Evolutionary conservation across 1,140 invertebrate genomes (phyloP).

Genomic region (Scaptomyza montana): DNA sequence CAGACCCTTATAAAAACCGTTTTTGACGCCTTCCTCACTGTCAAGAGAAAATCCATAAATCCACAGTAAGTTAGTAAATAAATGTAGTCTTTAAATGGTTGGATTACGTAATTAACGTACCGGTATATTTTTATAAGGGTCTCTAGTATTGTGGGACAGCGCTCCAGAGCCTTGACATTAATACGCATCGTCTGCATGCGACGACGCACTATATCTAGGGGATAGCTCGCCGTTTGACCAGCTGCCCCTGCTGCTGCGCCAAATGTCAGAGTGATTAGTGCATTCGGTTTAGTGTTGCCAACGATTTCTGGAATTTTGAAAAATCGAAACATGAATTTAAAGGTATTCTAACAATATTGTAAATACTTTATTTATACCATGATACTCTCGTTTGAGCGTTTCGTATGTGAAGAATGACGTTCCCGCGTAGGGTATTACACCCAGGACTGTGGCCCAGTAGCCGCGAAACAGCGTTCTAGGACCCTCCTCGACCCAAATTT

Average conservation of each 20-base stretch:
- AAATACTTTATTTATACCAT: constrained; percentile 85
- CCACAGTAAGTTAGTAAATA: neutral
- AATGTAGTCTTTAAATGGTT: neutral
- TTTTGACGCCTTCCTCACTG: constrained; percentile 93
- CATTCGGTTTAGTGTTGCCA: constrained; percentile 84
- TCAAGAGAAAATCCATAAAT: constrained; percentile 45
- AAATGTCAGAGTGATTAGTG: constrained; percentile 89
- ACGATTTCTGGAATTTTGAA: constrained; percentile 62
- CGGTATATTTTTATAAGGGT: constrained; percentile 77
- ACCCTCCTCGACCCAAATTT: constrained; percentile 93
- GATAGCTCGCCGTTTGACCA: constrained; percentile 98
- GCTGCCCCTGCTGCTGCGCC: constrained; percentile 96
- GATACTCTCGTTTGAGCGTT: constrained; percentile 92
- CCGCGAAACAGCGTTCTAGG: constrained; percentile 92
- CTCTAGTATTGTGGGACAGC: constrained; percentile 68
- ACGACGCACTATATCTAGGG: constrained; percentile 85
- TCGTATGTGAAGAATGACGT: constrained; percentile 99
- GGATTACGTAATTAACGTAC: constrained; percentile 33
- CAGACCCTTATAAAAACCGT: constrained; percentile 98
- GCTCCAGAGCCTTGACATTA: constrained; percentile 35
- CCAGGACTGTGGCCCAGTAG: constrained; percentile 94
- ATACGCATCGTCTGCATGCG: constrained; percentile 83
- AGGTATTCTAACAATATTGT: too few relatives aligned
- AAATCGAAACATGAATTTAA: neutral
- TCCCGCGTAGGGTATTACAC: constrained; percentile 98